A percentile compares a stretch with the other conserved stretches of the same genome.
These are phyloP conservation scores for Cyclargus thomasi DNA, from an alignment of 1,140 invertebrate species.

Conservation along the genomic window DNA sequence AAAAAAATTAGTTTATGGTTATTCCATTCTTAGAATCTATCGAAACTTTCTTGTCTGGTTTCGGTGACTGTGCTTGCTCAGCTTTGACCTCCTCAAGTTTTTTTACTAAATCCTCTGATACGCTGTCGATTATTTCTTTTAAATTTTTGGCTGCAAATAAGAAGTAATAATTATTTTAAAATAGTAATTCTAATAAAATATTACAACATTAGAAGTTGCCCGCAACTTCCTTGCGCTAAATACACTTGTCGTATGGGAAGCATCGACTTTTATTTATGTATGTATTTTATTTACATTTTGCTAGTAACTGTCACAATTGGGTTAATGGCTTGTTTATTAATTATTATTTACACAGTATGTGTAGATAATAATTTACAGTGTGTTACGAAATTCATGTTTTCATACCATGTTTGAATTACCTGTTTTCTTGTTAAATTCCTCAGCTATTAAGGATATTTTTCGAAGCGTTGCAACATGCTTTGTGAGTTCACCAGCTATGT, in stretches of 20 bases:
- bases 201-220: too few relatives aligned
- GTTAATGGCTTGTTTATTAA: too few relatives aligned
- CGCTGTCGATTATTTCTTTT: conserved; percentile 68
- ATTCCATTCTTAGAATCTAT: conserved; percentile 22
- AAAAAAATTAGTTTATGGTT: conserved; percentile 7
- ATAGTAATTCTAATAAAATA: too few relatives aligned
- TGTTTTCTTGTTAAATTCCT: conserved; percentile 66
- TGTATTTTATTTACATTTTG: too few relatives aligned
- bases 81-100: conserved; percentile 59
- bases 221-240: too few relatives aligned
- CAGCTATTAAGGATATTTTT: conserved; percentile 62
- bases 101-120: conserved; percentile 61
- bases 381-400: too few relatives aligned
- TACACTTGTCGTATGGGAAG: too few relatives aligned
- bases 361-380: too few relatives aligned
- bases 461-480: conserved; percentile 55
- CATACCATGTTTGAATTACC: conserved; percentile 31
- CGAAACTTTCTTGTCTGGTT: conserved; percentile 6
- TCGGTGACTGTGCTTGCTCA: conserved; percentile 32
- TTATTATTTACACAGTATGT: too few relatives aligned
- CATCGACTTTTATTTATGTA: too few relatives aligned
- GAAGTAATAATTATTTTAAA: too few relatives aligned
- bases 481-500: conserved; percentile 51
- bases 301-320: too few relatives aligned
- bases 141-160: conserved; percentile 54